These are phyloP conservation scores for Monodelphis domestica DNA, from an alignment of 2,797 vertebrate genomes.

Conservation along the genomic window DNA sequence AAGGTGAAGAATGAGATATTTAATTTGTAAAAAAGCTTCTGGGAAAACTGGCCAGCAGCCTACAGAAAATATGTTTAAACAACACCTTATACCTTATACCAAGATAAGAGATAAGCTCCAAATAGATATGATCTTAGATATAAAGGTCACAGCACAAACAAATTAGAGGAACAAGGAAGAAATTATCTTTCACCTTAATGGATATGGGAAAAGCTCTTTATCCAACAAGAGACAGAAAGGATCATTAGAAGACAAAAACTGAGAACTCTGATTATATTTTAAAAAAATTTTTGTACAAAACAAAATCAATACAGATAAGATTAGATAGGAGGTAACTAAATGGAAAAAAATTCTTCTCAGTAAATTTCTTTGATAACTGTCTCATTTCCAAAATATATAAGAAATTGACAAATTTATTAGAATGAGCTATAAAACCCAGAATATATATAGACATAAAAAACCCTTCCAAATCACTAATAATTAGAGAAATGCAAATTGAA, in stretches of 20 bases:
- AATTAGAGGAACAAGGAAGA: neutral
- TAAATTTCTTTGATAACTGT: neutral
- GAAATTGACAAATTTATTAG: neutral
- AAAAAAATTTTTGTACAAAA: neutral
- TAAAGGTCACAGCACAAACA: neutral
- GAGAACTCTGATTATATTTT: neutral
- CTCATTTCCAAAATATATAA: neutral
- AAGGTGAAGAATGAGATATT: neutral
- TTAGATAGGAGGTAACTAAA: neutral
- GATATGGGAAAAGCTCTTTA: neutral
- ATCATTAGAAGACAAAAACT: neutral
- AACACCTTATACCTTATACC: neutral
- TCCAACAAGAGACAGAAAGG: neutral
- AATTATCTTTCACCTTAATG: neutral
- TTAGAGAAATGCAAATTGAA: neutral
- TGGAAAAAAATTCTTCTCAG: neutral
- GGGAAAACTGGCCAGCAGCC: neutral
- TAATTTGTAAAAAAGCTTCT: neutral
- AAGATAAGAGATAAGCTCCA: neutral
- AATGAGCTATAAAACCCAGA: neutral
- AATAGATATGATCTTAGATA: neutral
- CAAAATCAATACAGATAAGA: neutral
- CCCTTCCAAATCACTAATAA: neutral
- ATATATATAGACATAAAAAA: neutral
- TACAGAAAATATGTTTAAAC: neutral